Conservation (phyloP, 2,888 invertebrate species). For the Nomada flava region DNA sequence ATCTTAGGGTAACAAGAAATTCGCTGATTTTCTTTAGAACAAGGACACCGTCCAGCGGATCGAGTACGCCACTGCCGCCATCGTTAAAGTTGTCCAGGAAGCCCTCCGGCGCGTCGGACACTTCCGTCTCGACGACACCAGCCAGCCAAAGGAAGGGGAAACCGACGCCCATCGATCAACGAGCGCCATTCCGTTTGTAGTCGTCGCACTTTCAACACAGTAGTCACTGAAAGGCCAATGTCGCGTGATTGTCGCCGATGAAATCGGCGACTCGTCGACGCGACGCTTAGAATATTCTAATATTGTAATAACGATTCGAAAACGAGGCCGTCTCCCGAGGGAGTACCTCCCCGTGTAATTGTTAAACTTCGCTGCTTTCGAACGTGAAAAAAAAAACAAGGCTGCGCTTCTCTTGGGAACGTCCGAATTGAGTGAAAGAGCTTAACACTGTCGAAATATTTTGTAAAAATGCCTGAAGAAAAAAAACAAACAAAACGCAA, state of each 20-base stretch:
- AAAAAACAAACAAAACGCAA: neutral
- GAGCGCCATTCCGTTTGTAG: constrained; percentile 84
- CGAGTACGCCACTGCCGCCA: constrained; percentile 89
- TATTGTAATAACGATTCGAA: constrained; percentile 48
- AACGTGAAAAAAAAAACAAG: neutral
- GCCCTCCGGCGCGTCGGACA: constrained; percentile 89
- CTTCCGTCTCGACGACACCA: constrained; percentile 85
- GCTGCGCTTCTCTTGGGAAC: constrained; percentile 23
- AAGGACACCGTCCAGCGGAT: constrained; percentile 90
- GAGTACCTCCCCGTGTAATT: neutral
- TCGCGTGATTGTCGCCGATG: constrained; percentile 3
- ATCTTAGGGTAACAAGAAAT: neutral
- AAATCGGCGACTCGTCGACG: constrained; percentile 13
- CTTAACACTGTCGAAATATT: constrained; percentile 59
- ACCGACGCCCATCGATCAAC: constrained; percentile 83
- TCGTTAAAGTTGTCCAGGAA: constrained; percentile 88
- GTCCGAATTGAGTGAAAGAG: constrained; percentile 51
- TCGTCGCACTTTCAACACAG: constrained; percentile 51
- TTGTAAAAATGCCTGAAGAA: constrained; percentile 48
- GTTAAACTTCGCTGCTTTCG: constrained; percentile 15
- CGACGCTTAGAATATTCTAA: constrained; percentile 53
- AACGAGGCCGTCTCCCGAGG: constrained; percentile 22
- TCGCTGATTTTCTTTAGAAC: constrained; percentile 85
- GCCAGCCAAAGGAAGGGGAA: constrained; percentile 84
- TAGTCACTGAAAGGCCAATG: constrained; percentile 44